These are phyloP conservation scores for Salmo trutta DNA, from an alignment of 2,797 vertebrate species.

Conservation along the genomic window DNA sequence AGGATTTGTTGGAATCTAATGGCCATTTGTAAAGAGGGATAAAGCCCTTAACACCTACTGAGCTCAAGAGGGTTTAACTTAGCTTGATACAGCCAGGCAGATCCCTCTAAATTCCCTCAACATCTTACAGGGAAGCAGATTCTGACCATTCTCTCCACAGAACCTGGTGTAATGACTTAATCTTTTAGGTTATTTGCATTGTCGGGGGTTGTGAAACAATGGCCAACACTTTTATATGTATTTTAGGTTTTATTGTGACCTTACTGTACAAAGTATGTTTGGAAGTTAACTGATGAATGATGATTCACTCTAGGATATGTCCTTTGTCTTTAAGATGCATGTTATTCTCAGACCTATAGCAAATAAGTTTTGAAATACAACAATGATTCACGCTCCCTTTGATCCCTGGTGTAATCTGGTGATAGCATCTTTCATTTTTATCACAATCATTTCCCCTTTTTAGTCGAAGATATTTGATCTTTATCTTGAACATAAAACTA, in stretches of 20 bases:
- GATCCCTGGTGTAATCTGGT: not conserved
- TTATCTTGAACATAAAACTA: slow-evolving; percentile 8
- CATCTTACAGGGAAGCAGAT: not conserved
- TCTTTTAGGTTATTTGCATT: not conserved
- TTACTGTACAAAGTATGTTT: not conserved
- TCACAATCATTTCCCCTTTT: slow-evolving; percentile 16
- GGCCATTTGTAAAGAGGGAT: slow-evolving; percentile 10
- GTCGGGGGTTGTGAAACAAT: not conserved
- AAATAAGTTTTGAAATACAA: not conserved
- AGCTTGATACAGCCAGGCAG: not conserved
- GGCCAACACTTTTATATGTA: not conserved
- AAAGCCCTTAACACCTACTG: slow-evolving; percentile 7
- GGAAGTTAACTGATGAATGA: not conserved
- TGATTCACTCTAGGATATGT: not conserved
- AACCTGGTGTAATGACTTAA: not conserved
- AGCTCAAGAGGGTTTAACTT: slow-evolving; percentile 2
- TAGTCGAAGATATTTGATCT: slow-evolving; percentile 5
- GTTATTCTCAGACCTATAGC: not conserved
- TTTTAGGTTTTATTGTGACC: not conserved
- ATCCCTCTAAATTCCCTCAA: not conserved
- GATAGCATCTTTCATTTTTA: not conserved
- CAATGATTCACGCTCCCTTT: not conserved
- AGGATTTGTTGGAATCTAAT: slow-evolving; percentile 13
- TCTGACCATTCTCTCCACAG: not conserved
- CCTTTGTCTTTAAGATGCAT: not conserved